Conservation (phyloP, 2,888 invertebrate species). For the Xestobium rufovillosum region DNA sequence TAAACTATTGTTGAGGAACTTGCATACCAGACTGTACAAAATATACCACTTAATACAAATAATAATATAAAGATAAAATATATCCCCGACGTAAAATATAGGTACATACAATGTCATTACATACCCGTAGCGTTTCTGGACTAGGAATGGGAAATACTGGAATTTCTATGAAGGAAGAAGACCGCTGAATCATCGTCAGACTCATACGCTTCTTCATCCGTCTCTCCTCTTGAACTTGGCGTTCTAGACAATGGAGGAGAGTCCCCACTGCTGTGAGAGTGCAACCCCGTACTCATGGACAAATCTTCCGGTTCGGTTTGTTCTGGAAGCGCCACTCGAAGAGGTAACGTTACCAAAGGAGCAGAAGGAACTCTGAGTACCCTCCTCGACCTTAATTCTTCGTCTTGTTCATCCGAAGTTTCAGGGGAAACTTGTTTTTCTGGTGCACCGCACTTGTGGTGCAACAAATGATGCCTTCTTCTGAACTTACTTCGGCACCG, state of each 20-base stretch:
- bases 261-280: conserved; percentile 46
- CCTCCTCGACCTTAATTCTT: conserved; percentile 40
- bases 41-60: conserved; percentile 14
- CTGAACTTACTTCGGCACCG: conserved; percentile 72
- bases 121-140: conserved; percentile 30
- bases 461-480: conserved; percentile 76
- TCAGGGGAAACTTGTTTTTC: conserved; percentile 32
- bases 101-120: conserved; percentile 11
- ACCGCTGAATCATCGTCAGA: conserved; percentile 50
- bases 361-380: conserved; percentile 46
- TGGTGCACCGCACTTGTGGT: conserved; percentile 67
- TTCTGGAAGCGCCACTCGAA: conserved; percentile 53
- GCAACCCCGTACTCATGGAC: conserved; percentile 57
- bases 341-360: conserved; percentile 36
- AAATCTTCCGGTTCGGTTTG: conserved; percentile 90
- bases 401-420: conserved; percentile 31
- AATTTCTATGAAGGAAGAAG: conserved; percentile 44
- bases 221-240: conserved; percentile 40
- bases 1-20: conserved; percentile 40
- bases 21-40: conserved; percentile 41
- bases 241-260: conserved; percentile 45
- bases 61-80: conserved; percentile 14
- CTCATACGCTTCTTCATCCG: conserved; percentile 47
- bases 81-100: conserved; percentile 10
- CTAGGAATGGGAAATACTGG: conserved; percentile 32